These are phyloP conservation scores for Copsychus sechellarum DNA, from an alignment of 2,113 vertebrate genomes.

Conservation along the genomic window DNA sequence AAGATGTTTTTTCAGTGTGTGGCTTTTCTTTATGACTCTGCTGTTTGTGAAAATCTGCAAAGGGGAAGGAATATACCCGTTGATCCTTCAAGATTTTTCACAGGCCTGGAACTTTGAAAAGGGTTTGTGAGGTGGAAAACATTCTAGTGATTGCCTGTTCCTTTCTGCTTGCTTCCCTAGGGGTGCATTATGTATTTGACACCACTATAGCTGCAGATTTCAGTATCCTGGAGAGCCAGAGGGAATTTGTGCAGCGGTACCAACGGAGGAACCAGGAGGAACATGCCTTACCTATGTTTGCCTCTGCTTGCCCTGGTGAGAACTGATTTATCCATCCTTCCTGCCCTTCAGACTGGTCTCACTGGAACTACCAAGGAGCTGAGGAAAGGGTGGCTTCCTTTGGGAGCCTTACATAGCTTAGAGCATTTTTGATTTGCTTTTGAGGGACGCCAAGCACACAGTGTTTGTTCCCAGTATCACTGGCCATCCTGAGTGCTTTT, in stretches of 20 bases:
- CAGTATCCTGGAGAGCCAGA: constrained; percentile 94
- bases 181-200: constrained; percentile 91
- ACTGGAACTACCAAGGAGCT: neutral
- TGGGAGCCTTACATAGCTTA: neutral
- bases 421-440: neutral
- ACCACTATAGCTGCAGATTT: constrained; percentile 89
- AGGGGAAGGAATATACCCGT: accelerated
- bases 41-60: neutral
- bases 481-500: neutral
- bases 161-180: constrained; percentile 55
- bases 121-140: neutral
- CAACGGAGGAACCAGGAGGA: constrained; percentile 83
- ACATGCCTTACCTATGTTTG: constrained; percentile 91
- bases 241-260: constrained; percentile 89
- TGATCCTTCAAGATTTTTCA: neutral
- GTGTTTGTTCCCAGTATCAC: neutral
- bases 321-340: neutral
- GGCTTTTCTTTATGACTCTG: neutral
- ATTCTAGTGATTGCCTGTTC: neutral
- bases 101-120: neutral
- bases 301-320: constrained; percentile 95
- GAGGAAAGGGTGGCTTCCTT: neutral
- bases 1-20: neutral
- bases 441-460: neutral
- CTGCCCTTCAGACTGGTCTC: neutral